A percentile compares a stretch with the other conserved stretches of the same genome.
These are phyloP conservation scores for Plemyria rubiginata DNA, from an alignment of 2,888 invertebrate genomes.

Conservation along the genomic window DNA sequence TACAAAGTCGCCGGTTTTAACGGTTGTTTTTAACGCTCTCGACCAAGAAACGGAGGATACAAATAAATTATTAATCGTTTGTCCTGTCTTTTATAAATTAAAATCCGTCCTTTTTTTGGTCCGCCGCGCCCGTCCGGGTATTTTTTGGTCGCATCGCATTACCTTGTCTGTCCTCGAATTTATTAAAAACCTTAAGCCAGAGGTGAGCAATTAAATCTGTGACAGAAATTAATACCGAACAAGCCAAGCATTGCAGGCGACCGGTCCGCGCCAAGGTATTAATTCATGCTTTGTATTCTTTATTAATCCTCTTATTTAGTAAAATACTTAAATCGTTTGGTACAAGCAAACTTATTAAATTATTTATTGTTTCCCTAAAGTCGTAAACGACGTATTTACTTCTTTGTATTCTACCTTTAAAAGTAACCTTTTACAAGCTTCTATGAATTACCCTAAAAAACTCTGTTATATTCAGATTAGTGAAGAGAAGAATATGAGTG, in stretches of 20 bases:
- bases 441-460: conserved; percentile 14
- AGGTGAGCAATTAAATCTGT: conserved; percentile 82
- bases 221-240: conserved; percentile 82
- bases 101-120: conserved; percentile 80
- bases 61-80: conserved; percentile 86
- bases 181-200: conserved; percentile 82
- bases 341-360: conserved; percentile 26
- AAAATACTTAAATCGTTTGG: conserved; percentile 46
- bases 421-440: conserved; percentile 16
- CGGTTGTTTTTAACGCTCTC: conserved; percentile 84
- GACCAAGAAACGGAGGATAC: conserved; percentile 80
- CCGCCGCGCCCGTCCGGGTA: conserved; percentile 63
- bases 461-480: background rate
- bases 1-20: conserved; percentile 83
- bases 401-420: background rate
- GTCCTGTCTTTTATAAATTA: conserved; percentile 86
- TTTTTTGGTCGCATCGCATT: conserved; percentile 78
- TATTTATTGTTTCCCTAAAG: conserved; percentile 27
- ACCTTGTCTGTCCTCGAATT: conserved; percentile 80
- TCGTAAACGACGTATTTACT: background rate
- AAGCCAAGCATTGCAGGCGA: conserved; percentile 57
- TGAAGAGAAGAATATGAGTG: conserved; percentile 12
- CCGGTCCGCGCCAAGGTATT: conserved; percentile 59
- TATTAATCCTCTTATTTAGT: conserved; percentile 69
- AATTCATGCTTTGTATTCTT: conserved; percentile 68